Evolutionary conservation across 2,888 invertebrate species (phyloP).

Genomic region (Tolmerus cingulatus): DNA sequence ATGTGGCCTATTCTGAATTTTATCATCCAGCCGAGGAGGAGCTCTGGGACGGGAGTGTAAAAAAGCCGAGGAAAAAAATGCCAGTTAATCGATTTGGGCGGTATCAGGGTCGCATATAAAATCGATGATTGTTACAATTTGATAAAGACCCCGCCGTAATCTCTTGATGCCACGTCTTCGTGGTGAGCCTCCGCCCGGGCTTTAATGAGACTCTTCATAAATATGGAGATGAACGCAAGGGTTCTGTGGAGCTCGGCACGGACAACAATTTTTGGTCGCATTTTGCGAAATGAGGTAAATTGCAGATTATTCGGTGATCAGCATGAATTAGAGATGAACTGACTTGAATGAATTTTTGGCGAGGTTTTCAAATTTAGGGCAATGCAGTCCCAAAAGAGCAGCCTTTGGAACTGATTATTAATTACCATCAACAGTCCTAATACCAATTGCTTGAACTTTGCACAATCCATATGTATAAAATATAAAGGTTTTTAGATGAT

Average conservation of each 20-base stretch:
- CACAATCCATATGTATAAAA: too few relatives aligned
- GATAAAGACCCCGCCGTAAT: neutral
- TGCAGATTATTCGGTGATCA: neutral
- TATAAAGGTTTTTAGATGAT: too few relatives aligned
- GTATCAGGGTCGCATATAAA: conserved; percentile 24
- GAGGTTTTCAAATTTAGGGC: neutral
- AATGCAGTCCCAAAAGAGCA: neutral
- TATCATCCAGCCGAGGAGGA: neutral
- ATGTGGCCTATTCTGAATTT: neutral
- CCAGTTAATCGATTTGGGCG: conserved; percentile 3
- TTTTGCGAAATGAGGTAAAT: neutral
- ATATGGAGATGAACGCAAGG: conserved; percentile 2
- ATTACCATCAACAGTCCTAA: neutral
- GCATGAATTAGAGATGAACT: neutral
- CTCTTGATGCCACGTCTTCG: conserved; percentile 9
- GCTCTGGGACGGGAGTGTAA: neutral
- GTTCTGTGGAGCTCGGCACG: neutral
- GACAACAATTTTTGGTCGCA: neutral
- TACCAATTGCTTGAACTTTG: neutral
- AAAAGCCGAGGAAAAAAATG: neutral
- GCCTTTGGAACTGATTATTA: neutral
- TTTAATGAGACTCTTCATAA: conserved; percentile 7
- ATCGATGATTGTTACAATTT: conserved; percentile 25
- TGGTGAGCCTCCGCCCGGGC: neutral
- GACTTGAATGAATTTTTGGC: neutral